Conservation (phyloP, 2,888 invertebrate genomes). For the Xestoiulus laeticollis region DNA sequence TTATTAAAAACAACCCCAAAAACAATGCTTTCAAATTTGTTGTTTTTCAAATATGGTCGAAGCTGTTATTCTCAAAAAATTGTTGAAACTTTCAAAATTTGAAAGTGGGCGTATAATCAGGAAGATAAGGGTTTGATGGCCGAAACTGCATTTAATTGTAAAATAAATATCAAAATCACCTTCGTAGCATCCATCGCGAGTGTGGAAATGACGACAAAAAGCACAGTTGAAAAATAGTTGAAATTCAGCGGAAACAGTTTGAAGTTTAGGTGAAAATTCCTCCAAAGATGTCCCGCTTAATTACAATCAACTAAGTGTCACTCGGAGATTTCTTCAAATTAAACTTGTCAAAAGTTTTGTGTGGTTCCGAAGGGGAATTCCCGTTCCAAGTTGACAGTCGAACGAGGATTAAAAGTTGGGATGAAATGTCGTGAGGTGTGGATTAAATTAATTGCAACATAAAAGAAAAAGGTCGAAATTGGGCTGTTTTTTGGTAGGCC, state of each 20-base stretch:
- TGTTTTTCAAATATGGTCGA: too few relatives aligned
- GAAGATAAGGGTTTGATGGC: constrained; percentile 20
- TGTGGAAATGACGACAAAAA: not conserved
- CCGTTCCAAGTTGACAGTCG: not conserved
- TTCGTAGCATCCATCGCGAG: constrained; percentile 27
- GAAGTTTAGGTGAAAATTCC: not conserved
- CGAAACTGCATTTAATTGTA: not conserved
- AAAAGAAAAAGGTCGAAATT: not conserved
- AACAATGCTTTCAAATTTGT: too few relatives aligned
- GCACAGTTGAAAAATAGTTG: not conserved
- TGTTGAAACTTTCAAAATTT: constrained; percentile 7
- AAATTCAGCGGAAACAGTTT: constrained; percentile 2
- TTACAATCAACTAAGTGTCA: too few relatives aligned
- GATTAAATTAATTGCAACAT: not conserved
- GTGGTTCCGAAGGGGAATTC: not conserved
- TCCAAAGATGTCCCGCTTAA: too few relatives aligned
- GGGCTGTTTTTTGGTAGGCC: not conserved
- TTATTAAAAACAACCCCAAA: too few relatives aligned
- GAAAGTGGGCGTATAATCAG: constrained; percentile 44
- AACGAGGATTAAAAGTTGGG: not conserved
- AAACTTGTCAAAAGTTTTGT: not conserved
- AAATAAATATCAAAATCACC: constrained; percentile 11
- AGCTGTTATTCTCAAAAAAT: not conserved
- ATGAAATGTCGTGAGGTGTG: not conserved
- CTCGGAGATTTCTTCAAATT: too few relatives aligned